phyloP scores from a whole-genome alignment of 2,113 vertebrate species.

The Ailuropoda melanoleuca region DNA sequence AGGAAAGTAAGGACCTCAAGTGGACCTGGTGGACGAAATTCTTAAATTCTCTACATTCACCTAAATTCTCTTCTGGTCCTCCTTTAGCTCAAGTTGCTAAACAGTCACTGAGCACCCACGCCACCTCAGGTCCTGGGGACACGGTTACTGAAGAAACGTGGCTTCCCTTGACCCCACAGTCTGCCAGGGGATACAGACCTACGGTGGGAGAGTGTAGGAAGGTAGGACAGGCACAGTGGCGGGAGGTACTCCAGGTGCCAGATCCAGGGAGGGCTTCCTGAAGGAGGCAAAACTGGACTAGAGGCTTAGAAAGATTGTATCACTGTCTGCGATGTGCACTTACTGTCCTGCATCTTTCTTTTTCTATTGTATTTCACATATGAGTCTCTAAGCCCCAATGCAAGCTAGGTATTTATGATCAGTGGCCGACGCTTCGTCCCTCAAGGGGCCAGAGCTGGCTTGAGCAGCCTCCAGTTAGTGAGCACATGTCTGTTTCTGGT shows the following conservation, averaged over 20 bases:
- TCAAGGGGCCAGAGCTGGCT: background rate
- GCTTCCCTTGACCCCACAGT: background rate
- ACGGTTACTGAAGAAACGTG: background rate
- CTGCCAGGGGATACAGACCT: background rate
- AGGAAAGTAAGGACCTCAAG: background rate
- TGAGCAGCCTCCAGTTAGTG: background rate
- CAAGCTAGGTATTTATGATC: background rate
- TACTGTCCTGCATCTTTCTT: background rate
- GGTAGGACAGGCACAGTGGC: background rate
- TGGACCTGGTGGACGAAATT: background rate
- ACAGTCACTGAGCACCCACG: background rate
- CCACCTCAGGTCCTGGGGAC: background rate
- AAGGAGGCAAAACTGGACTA: background rate
- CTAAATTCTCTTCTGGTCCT: background rate
- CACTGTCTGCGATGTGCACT: background rate
- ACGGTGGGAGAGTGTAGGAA: background rate
- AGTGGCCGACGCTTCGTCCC: too few species aligned
- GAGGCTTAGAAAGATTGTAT: background rate
- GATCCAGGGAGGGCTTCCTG: background rate
- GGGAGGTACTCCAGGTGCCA: background rate
- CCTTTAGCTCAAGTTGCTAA: background rate
- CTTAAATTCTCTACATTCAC: background rate
- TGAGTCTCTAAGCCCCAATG: fast-evolving
- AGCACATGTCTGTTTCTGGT: background rate
- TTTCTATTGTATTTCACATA: background rate